Evolutionary conservation across 2,113 vertebrate genomes (phyloP), one percentile per base, ranked within the genome.

Genomic region (Cnemophilus loriae): DNA sequence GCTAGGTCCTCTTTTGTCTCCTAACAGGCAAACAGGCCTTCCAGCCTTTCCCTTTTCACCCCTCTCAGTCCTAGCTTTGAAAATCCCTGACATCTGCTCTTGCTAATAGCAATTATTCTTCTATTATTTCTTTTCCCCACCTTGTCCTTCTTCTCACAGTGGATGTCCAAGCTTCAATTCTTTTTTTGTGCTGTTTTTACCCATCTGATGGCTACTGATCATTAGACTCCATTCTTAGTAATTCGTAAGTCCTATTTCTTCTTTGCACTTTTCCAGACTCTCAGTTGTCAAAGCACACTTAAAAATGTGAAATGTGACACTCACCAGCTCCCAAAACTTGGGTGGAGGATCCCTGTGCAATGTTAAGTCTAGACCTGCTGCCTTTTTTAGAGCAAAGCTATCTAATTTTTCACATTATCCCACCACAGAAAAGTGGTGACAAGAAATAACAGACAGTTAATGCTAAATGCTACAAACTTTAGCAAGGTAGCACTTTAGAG

Each of bases 381-480:
- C 81, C 89, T 79, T 91, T 87, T 88, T 93, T 89, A 95, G 91
- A 93, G 86, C 73, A 89, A 84, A 95, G 68, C 27, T 78, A 53
- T 80, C 63, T 80, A 65, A 74, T 90, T 90, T 95, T 92, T 95
- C 65, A 70, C 73, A 68, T 87, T 94, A 84, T 68, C 44, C 76
- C 11, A 0, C 80, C 44, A 63, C 49, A 81, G 42, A 67, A 63
- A 75, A 95, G 86, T 17, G 82, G 64, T 41, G 80, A 75, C 60
- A 78, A 90, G 64, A 78, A 92, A 77, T 6, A 90, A 75, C 21
- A 74, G 52, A 49, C 17, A 73, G 82, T 42, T 86, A 80, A 74
- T 71, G 52, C 35, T 85, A 92, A 94, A 84, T n/a, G 57, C 32
- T 78, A 83, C 75, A 74, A 74, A 94, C 74, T 91, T 67, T 7